Evolutionary conservation across 2,888 invertebrate species (phyloP), one percentile per base, ranked within the genome.

Genomic region (Tetrapedia diversipes): DNA sequence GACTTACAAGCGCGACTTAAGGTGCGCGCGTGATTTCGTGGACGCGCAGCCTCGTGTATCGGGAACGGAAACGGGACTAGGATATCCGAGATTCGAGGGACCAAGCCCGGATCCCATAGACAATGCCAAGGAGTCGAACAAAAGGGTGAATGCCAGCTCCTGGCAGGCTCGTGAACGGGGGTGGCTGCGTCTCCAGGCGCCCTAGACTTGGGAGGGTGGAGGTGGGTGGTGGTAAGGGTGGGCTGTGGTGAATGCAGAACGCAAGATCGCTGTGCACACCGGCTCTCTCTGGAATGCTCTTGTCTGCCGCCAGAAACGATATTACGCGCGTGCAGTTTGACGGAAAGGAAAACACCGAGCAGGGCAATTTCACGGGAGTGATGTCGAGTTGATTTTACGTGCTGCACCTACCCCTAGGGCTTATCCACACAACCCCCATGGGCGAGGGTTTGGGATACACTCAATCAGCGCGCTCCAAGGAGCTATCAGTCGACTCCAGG

Each of bases 111-210:
- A n/a, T n/a, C 71, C 53, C 69, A 64, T 69, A 83, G 86, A 88
- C 88, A 88, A 88, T 87, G 81, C 82, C 66, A 70, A 81, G 83
- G 78, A 78, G 74, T 59, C 70, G 86, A 83, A 88, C 87, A 88
- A 88, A 87, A 81, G 88, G 85, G 76, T 79, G 83, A 88, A 88
- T 86, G 78, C 81, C 61, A 54, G 79, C 53, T 66, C 56, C 29
- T 54, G 41, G 37, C 43, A 61, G 68, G 24, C 56, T 47, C 27
- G 37, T n/a, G 29, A 41, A 70, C 19, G 27, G 8, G 41, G 43
- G 16, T 54, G 65, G 68, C 59, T 68, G 68, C 68, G 61, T 76
- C 79, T 60, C 63, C 43, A 54, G 27, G 27, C 53, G 43, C 54
- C 72, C 67, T 47, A 19, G 63, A 29, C 39, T 37, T 0, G 8